Evolutionary conservation across 2,113 vertebrate species (phyloP).

Genomic region (Burhinus oedicnemus): DNA sequence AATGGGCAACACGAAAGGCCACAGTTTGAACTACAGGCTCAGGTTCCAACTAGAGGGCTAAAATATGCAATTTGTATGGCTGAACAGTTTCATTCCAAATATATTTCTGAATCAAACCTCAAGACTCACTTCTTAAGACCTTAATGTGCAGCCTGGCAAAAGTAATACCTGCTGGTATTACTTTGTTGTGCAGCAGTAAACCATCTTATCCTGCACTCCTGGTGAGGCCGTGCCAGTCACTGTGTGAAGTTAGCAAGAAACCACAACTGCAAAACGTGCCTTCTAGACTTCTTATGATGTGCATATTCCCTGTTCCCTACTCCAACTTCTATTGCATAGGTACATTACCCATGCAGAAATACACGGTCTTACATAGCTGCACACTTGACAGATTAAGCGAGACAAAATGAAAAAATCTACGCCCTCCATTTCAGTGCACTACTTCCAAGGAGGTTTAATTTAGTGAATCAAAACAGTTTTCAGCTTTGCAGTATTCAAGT

Average conservation of each 20-base stretch:
- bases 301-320: background rate
- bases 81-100: background rate
- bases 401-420: background rate
- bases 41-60: background rate
- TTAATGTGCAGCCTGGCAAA: background rate
- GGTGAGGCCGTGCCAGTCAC: background rate
- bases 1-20: background rate
- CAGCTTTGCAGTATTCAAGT: background rate
- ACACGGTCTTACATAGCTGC: background rate
- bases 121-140: background rate
- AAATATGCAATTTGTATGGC: background rate
- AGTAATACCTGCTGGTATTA: background rate
- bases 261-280: background rate
- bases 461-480: constrained; percentile 32
- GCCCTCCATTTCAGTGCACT: background rate
- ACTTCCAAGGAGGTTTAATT: constrained; percentile 34
- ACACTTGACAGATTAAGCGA: background rate
- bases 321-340: accelerated
- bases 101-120: background rate
- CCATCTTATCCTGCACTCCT: background rate
- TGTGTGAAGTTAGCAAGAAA: background rate
- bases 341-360: background rate
- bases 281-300: background rate
- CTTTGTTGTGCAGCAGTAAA: background rate
- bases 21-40: background rate